phyloP scores from a whole-genome alignment of 1,140 invertebrate genomes.

The Nephotettix cincticeps region DNA sequence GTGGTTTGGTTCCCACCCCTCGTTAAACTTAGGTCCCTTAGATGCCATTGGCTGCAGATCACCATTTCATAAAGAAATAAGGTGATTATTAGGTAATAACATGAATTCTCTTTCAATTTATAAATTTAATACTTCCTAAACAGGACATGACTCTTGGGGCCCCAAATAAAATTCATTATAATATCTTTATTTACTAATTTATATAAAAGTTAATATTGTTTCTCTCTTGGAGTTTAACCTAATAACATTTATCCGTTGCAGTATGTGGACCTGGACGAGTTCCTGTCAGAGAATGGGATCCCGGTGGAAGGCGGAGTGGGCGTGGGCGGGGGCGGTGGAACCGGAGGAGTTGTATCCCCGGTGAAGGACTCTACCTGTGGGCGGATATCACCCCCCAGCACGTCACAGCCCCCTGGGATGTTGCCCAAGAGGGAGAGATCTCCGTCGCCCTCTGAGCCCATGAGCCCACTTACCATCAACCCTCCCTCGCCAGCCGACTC shows the following conservation, averaged over 20 bases:
- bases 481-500: constrained; percentile 83
- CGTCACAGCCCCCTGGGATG: constrained; percentile 23
- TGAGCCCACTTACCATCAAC: constrained; percentile 81
- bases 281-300: constrained; percentile 90
- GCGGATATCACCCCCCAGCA: constrained; percentile 31
- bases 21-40: too few species aligned
- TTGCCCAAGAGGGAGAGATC: constrained; percentile 71
- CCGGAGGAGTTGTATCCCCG: constrained; percentile 41
- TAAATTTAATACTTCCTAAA: too few species aligned
- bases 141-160: too few species aligned
- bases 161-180: too few species aligned
- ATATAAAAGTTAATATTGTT: too few species aligned
- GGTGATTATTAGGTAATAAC: too few species aligned
- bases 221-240: too few species aligned
- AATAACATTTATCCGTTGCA: constrained; percentile 63
- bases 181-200: too few species aligned
- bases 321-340: constrained; percentile 34
- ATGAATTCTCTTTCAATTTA: too few species aligned
- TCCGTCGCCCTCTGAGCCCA: constrained; percentile 74
- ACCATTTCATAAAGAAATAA: too few species aligned
- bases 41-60: too few species aligned
- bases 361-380: constrained; percentile 43
- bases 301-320: constrained; percentile 66
- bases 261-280: constrained; percentile 96
- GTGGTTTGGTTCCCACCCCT: too few species aligned